These are phyloP conservation scores for Synanceia verrucosa DNA, from an alignment of 2,797 vertebrate genomes.

Conservation along the genomic window DNA sequence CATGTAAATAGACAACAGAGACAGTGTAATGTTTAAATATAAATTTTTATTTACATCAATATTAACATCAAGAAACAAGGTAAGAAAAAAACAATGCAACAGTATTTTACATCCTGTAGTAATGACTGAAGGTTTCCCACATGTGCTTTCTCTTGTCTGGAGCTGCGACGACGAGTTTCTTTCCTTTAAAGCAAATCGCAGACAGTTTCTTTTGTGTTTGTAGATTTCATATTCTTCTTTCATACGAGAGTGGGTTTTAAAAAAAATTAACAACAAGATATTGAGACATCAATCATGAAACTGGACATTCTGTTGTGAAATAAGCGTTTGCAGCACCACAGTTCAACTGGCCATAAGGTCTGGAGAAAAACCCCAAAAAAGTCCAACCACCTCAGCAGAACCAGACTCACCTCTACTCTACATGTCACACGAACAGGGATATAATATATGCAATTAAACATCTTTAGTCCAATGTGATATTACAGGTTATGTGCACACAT, in stretches of 20 bases:
- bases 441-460: constrained; percentile 71
- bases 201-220: constrained; percentile 37
- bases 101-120: constrained; percentile 85
- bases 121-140: constrained; percentile 76
- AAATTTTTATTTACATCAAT: constrained; percentile 98
- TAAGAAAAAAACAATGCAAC: constrained; percentile 84
- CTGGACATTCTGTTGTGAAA: constrained; percentile 63
- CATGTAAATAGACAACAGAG: constrained; percentile 36
- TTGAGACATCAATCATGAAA: constrained; percentile 60
- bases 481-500: constrained; percentile 67
- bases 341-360: constrained; percentile 69
- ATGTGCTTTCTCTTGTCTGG: constrained; percentile 66
- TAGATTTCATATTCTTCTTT: constrained; percentile 56
- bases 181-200: constrained; percentile 65
- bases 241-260: constrained; percentile 34
- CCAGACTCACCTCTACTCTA: constrained; percentile 67
- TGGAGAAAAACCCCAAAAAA: constrained; percentile 60
- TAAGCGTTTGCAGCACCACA: constrained; percentile 66
- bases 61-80: constrained; percentile 90
- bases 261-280: constrained; percentile 32
- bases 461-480: constrained; percentile 67
- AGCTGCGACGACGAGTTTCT: constrained; percentile 49
- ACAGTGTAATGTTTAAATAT: constrained; percentile 88
- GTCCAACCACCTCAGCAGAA: constrained; percentile 70
- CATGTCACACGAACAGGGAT: constrained; percentile 60